These are phyloP conservation scores for Ageneiosus marmoratus DNA, from an alignment of 2,113 vertebrate genomes.

Conservation along the genomic window DNA sequence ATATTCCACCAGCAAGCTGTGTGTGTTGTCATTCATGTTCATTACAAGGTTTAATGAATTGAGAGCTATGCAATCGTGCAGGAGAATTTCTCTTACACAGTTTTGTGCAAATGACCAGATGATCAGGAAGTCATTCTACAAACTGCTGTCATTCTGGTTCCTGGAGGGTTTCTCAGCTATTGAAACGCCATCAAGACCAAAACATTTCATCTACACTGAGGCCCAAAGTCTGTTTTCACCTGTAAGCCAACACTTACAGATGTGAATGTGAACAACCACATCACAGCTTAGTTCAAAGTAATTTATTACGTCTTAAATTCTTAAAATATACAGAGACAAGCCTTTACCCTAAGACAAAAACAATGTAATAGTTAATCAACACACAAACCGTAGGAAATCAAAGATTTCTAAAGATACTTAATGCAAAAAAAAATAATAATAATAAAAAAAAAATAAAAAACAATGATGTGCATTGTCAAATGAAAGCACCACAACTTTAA, in stretches of 20 bases:
- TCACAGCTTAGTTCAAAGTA: slow-evolving; percentile 54
- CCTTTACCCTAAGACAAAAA: slow-evolving; percentile 54
- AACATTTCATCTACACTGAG: neutral
- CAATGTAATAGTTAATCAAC: slow-evolving; percentile 34
- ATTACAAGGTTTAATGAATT: neutral
- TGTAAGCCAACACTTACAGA: accelerated
- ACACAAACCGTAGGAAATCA: slow-evolving; percentile 48
- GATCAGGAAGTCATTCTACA: neutral
- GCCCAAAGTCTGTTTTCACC: neutral
- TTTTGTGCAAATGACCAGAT: neutral
- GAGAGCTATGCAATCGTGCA: neutral
- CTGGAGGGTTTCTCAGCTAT: no score
- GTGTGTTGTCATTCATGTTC: neutral
- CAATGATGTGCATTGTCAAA: slow-evolving; percentile 29
- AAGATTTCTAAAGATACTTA: slow-evolving; percentile 42
- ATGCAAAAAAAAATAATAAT: slow-evolving; percentile 31
- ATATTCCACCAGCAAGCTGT: neutral
- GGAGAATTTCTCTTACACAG: neutral
- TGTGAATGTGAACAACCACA: neutral
- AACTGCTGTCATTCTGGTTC: neutral
- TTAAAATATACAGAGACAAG: slow-evolving; percentile 62
- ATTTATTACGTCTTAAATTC: slow-evolving; percentile 55
- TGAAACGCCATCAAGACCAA: no score
- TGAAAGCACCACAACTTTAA: slow-evolving; percentile 50
- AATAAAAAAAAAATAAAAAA: neutral